Base-by-base conservation (phyloP, 2,113 vertebrate genomes). In the Aythya baeri region DNA sequence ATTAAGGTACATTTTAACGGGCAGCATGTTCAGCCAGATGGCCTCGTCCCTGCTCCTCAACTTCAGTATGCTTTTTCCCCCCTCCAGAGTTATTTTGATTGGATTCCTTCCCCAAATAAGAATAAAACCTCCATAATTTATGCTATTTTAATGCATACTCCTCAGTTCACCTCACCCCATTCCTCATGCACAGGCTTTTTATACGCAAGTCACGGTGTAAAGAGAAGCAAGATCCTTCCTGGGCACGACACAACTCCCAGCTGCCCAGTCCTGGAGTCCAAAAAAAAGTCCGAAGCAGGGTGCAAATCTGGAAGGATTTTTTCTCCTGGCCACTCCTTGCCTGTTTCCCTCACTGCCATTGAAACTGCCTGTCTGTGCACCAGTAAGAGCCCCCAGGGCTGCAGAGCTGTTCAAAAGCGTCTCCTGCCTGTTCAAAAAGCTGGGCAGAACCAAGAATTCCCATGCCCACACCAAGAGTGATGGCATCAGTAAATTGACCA, bases 1-100 rank as follows among this genome's bases (percentile, higher is more conserved):
- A 97, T 97, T 97, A 97, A 95, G 95, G 90, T 92, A 66, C 89
- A 88, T 91, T 97, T 96, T 97, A 97, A 97, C 21, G 0, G 93
- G 93, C 49, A 3, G 91, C 76, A 36, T 89, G 93, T 92, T 95
- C 89, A 83, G 79, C 95, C 96, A 97, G 96, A 97, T 95, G 93
- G 96, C 93, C 89, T 83, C 0, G 50, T 90, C 92, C 38, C 55
- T 85, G 71, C 78, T 91, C 81, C 68, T 93, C 91, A 96, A 89
- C 74, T 91, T 74, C 55, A 74, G 55, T 71, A 59, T 50, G 77
- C 23, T 63, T 96, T 91, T 91, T 46, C 14, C n/a, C 72, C 41
- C 57, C 36, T 75, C 68, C 72, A 82, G 62, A 80, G 59, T 67
- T 96, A 83, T 95, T 94, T 94, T 90, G 71, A 88, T 85, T 92